Conservation (phyloP, 2,888 invertebrate species). For the Dicyrtoma fusca region DNA sequence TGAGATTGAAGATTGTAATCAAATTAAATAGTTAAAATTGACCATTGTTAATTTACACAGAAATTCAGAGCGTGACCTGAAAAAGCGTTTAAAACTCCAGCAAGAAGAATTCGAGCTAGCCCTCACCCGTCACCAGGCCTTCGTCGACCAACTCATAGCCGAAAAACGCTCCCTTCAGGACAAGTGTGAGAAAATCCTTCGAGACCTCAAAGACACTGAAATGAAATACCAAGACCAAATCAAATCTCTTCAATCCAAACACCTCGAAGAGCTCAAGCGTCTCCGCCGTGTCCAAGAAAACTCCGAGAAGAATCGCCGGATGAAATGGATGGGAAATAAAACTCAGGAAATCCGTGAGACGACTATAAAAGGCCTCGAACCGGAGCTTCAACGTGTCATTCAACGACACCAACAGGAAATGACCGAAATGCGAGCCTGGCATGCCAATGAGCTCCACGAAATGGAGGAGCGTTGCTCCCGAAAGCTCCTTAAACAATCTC, state of each 20-base stretch:
- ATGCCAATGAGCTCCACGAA: slow-evolving; percentile 71
- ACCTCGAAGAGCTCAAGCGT: slow-evolving; percentile 74
- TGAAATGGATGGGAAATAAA: slow-evolving; percentile 81
- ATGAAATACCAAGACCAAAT: slow-evolving; percentile 69
- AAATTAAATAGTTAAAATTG: too few species aligned
- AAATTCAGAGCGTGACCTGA: slow-evolving; percentile 60
- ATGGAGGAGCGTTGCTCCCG: slow-evolving; percentile 67
- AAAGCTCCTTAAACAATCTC: slow-evolving; percentile 67
- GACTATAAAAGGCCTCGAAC: slow-evolving; percentile 84
- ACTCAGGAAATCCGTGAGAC: slow-evolving; percentile 78
- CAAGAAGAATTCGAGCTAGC: slow-evolving; percentile 74
- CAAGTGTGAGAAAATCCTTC: slow-evolving; percentile 71
- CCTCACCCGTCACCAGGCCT: slow-evolving; percentile 77
- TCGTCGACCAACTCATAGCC: slow-evolving; percentile 76
- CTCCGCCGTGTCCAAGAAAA: slow-evolving; percentile 76
- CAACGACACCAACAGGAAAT: slow-evolving; percentile 72
- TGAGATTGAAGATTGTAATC: too few species aligned
- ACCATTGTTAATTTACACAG: too few species aligned
- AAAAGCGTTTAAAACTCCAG: slow-evolving; percentile 64
- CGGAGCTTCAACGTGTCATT: slow-evolving; percentile 79
- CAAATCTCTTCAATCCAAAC: slow-evolving; percentile 73
- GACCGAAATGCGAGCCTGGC: slow-evolving; percentile 69
- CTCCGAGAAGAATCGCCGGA: slow-evolving; percentile 73
- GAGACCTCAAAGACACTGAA: slow-evolving; percentile 69
- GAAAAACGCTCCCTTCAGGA: slow-evolving; percentile 79